Base-by-base conservation (phyloP, 37 sponge, comb jelly and placozoan genomes). In the Oscarella lobularis region DNA sequence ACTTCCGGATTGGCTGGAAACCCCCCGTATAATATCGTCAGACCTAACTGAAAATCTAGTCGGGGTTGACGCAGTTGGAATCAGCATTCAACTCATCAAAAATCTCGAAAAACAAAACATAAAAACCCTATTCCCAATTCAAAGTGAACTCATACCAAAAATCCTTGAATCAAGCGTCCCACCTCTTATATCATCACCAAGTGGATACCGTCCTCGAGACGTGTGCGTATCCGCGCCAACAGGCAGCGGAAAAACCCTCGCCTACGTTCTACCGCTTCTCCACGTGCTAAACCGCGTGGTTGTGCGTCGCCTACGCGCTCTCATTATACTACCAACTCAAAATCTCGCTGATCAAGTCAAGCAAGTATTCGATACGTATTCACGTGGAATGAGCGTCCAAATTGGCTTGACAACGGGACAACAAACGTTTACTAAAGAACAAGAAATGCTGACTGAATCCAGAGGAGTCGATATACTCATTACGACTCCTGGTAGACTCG, bases 231-330 rank as follows among this genome's bases (percentile, higher is more conserved):
- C 87, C 72, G 89, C 96, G 2, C 96, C 96, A 2, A 95, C 96
- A 5, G 96, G 96, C 29, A 92, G 96, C 81, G 96, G 96, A 2
- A 95, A 95, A 75, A 95, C 96, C 0, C 82, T 95, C 20, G 82
- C 81, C 41, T 95, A 95, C 78, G 93, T 88, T 20, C 66, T 95
- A 0, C 96, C 96, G 32, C 84, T 95, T 0, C 71, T 86, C 0
- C 75, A 74, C 66, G 6, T n/a, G 9, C 55, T 74, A 30, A 6
- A 5, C 27, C 60, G 66, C 9, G 30, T 6, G 27, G 66, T 39
- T 74, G 75, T 74, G 6, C 40, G 40, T 3, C 5, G 76, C 68
- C 39, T 90, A 30, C 40, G 92, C 3, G 86, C 85, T 4, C 69
- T 95, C 0, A 83, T 95, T 2, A 87, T 95, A 0, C 75, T 92